Conservation (phyloP, 2,113 vertebrate species). For the Gymnobelideus leadbeateri region DNA sequence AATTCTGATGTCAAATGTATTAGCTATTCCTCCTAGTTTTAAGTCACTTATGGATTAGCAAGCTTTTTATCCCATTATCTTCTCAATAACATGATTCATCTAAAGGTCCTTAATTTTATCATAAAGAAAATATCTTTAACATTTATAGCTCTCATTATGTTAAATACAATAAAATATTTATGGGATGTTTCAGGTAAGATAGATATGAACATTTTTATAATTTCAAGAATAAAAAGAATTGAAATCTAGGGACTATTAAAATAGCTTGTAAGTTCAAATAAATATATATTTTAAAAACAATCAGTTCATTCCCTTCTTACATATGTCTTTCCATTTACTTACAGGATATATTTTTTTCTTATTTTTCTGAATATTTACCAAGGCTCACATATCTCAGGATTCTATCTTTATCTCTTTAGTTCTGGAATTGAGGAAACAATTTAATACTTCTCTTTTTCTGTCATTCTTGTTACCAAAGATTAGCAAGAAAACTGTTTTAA, state of each 20-base stretch:
- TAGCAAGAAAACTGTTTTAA: background rate
- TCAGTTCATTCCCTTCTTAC: too few relatives aligned
- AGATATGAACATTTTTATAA: background rate
- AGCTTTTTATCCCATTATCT: background rate
- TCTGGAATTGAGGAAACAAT: background rate
- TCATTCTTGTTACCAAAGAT: background rate
- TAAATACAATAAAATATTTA: too few relatives aligned
- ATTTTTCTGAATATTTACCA: too few relatives aligned
- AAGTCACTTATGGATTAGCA: too few relatives aligned
- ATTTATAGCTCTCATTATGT: too few relatives aligned
- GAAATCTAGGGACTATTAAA: background rate
- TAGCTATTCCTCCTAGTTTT: too few relatives aligned
- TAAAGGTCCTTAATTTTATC: background rate
- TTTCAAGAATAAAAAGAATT: background rate
- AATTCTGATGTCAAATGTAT: too few relatives aligned
- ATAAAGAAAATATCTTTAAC: background rate
- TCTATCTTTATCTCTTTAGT: too few relatives aligned
- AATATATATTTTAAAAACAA: background rate
- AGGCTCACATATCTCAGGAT: too few relatives aligned
- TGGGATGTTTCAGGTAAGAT: background rate
- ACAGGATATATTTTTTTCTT: too few relatives aligned
- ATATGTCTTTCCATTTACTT: too few relatives aligned
- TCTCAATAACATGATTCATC: background rate
- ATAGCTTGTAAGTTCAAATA: background rate
- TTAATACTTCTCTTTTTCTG: background rate